Percentiles rank a stretch among this genome's conserved stretches.
phyloP scores from a whole-genome alignment of 1,140 invertebrate genomes.

The honey bee (Apis mellifera) region Amel_HAv3.1 CM009939.2:6769001-6769500 shows the following conservation, averaged over 20 bases:
- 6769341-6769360: constrained; percentile 37
- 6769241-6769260: no score
- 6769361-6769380: constrained; percentile 56
- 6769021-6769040: neutral
- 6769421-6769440: constrained; percentile 63
- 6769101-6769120: neutral
- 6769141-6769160: neutral
- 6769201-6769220: neutral
- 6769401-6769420: constrained; percentile 63
- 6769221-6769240: neutral
- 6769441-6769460: constrained; percentile 66
- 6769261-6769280: no score
- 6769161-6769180: neutral
- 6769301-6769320: neutral
- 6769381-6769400: constrained; percentile 58
- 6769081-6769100: neutral
- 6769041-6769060: neutral
- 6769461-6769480: constrained; percentile 65
- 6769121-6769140: neutral
- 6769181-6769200: neutral
- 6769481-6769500: constrained; percentile 58
- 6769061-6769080: neutral
- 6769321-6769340: neutral
- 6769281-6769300: neutral
- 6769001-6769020: no score